Percentiles rank a stretch among this genome's conserved stretches.
Conservation (phyloP, 1,140 invertebrate genomes). For the Drosophila sp. region DNA sequence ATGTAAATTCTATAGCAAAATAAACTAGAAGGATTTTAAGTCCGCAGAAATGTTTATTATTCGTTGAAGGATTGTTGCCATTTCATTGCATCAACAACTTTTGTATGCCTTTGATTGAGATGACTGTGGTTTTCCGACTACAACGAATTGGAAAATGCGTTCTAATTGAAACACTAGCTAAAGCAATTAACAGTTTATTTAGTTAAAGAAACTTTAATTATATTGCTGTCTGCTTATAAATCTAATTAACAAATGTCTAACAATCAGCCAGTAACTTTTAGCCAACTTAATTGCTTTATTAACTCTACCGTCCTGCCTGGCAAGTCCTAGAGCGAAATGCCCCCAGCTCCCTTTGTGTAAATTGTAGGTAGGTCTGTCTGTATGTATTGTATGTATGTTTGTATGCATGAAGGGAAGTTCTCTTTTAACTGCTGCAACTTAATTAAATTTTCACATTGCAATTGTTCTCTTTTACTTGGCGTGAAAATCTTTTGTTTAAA, state of each 20-base stretch:
- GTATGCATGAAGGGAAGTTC: neutral
- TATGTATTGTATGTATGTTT: too few species aligned
- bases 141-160: neutral
- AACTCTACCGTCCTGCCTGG: constrained; percentile 36
- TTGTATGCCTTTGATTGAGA: too few species aligned
- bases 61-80: too few species aligned
- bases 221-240: constrained; percentile 25
- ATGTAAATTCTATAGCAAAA: too few species aligned
- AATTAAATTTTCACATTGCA: constrained; percentile 77
- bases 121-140: neutral
- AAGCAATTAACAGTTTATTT: constrained; percentile 4
- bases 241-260: constrained; percentile 61
- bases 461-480: constrained; percentile 52
- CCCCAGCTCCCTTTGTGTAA: constrained; percentile 22
- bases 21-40: too few species aligned
- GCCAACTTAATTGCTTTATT: constrained; percentile 67
- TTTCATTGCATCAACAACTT: too few species aligned
- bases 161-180: neutral
- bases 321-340: constrained; percentile 15
- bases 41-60: too few species aligned
- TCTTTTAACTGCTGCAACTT: constrained; percentile 53
- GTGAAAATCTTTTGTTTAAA: constrained; percentile 66
- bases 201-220: constrained; percentile 12
- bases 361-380: neutral
- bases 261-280: constrained; percentile 56